A percentile compares a stretch with the other conserved stretches of the same genome.
These are phyloP conservation scores for Rhynchomys soricoides DNA, from an alignment of 2,113 vertebrate genomes.

Conservation along the genomic window DNA sequence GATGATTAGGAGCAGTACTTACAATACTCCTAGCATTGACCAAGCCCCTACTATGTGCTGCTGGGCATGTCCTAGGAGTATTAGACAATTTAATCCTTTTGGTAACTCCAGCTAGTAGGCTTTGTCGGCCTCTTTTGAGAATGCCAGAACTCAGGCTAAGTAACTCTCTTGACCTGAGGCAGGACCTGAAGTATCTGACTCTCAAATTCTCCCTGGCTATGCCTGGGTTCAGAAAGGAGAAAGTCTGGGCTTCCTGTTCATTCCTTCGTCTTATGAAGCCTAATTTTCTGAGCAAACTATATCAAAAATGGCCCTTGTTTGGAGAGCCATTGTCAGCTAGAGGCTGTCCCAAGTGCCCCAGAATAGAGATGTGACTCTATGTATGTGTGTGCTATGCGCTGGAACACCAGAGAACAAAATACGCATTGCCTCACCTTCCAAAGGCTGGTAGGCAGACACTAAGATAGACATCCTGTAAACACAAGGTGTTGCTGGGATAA, in stretches of 20 bases:
- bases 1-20: no score
- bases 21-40: rapidly evolving
- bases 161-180: not conserved
- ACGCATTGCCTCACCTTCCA: rapidly evolving
- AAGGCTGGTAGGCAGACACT: not conserved
- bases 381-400: not conserved
- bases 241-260: not conserved
- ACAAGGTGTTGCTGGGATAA: not conserved
- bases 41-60: not conserved
- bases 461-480: not conserved
- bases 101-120: not conserved
- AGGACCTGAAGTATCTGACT: not conserved
- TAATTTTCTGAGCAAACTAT: not conserved
- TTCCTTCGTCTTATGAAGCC: not conserved
- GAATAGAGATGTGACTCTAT: not conserved
- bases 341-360: rapidly evolving
- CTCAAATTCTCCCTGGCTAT: not conserved
- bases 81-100: not conserved
- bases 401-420: not conserved
- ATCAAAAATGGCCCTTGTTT: not conserved
- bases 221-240: not conserved
- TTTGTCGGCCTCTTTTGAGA: not conserved
- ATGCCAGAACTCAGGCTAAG: no score
- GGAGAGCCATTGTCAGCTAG: not conserved
- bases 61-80: not conserved